These are phyloP conservation scores for Odobenus rosmarus DNA, from an alignment of 2,113 vertebrate species.

Conservation along the genomic window DNA sequence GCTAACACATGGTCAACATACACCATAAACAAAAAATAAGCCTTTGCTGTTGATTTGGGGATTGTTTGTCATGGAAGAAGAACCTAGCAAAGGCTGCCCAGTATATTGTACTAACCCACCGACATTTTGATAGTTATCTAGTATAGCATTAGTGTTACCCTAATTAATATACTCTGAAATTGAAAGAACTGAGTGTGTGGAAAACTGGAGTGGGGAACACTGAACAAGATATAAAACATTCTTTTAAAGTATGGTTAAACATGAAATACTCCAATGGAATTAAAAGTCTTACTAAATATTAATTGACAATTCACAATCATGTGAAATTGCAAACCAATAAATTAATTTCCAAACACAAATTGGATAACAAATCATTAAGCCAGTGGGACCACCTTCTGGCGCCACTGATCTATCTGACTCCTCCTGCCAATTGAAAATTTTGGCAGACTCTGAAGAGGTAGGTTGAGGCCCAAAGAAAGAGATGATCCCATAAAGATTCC, in stretches of 20 bases:
- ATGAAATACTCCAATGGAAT: neutral
- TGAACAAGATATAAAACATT: neutral
- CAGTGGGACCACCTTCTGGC: neutral
- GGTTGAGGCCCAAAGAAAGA: neutral
- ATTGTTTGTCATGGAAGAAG: neutral
- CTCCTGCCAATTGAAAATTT: neutral
- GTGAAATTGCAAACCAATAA: constrained; percentile 29
- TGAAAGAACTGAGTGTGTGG: neutral
- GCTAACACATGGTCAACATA: neutral
- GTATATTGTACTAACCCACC: neutral
- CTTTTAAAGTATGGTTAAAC: constrained; percentile 3
- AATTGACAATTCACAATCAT: neutral
- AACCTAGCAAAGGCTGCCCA: neutral
- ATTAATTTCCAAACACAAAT: constrained; percentile 38
- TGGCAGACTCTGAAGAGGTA: neutral
- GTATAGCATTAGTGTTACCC: neutral
- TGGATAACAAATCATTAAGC: constrained; percentile 13
- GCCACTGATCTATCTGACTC: neutral
- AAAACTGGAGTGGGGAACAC: neutral
- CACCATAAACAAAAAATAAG: neutral
- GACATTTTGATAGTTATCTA: neutral
- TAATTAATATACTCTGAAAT: neutral
- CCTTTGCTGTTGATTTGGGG: neutral
- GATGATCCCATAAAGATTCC: neutral
- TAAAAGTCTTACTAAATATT: constrained; percentile 27